These are phyloP conservation scores for Dynastes maya DNA, from an alignment of 2,888 invertebrate species.

Conservation along the genomic window DNA sequence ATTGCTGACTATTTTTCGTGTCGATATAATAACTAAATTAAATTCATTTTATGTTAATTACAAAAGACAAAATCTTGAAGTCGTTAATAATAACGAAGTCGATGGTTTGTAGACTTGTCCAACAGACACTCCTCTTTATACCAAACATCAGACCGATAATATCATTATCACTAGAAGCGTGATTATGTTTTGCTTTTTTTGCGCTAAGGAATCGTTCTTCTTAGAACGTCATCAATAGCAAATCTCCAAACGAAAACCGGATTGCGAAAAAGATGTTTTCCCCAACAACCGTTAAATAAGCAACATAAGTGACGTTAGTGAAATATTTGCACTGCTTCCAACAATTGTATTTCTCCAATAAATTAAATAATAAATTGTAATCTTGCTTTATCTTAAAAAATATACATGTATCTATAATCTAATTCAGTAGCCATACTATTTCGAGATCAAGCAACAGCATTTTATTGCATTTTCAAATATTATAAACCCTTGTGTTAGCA, in stretches of 20 bases:
- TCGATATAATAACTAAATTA: neutral
- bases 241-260: neutral
- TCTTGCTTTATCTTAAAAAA: neutral
- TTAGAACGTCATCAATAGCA: neutral
- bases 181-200: constrained; percentile 1
- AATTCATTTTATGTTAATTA: constrained; percentile 1
- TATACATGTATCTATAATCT: neutral
- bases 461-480: no score
- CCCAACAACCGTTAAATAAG: neutral
- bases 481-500: no score
- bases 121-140: constrained; percentile 7
- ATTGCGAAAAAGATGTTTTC: neutral
- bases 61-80: neutral
- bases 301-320: neutral
- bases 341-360: neutral
- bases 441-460: no score
- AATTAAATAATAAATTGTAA: neutral
- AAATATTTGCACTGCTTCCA: neutral
- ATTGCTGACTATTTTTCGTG: neutral
- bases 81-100: neutral
- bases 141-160: neutral
- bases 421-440: no score
- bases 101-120: neutral
- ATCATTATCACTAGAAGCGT: constrained; percentile 9
- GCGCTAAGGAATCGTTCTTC: neutral